Base-by-base conservation (phyloP, 1,140 invertebrate species). In the Hypsibius dujardini region DNA sequence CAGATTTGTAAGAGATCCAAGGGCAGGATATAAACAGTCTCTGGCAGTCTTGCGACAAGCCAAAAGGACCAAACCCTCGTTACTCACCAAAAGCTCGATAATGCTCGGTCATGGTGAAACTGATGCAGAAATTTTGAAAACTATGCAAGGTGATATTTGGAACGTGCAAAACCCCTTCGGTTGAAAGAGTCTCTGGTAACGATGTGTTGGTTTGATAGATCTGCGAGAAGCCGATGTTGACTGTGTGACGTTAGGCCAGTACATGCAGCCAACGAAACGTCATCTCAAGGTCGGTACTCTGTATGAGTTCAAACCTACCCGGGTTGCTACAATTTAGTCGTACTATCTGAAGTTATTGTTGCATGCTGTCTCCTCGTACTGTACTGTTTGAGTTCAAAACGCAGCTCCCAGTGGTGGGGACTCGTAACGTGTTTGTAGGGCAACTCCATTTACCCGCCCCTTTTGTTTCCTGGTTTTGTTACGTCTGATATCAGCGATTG, bases 101-200 rank as follows among this genome's bases (percentile, higher is more conserved):
- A 99, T 99, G 96, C 81, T 99, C 15, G 96, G 95, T 2, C 81
- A 98, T 1, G 95, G 95, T 0, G 96, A 99, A 83, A 90, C 86
- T 1, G 93, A 98, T 77, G 85, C 87, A 71, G 86, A 97, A 84
- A 82, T 98, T 3, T 82, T 87, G 76, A 85, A 90, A 81, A 91
- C 92, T 3, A 84, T 97, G 83, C 84, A 84, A 81, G 86, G 85
- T 86, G 75, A 67, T 12, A 56, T 56, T 56, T 12, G 50, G 1
- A 72, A 72, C 46, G 42, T 69, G 7, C 40, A 69, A 12, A 42
- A 69, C 40, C 7, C 40, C 0, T 7, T 69, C 15, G 7, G 46
- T 12, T 69, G 7, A 42, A 69, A 7, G 7, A 28, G 15, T 40
- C 14, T 47, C 14, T 47, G 42, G 7, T 50, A 74, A 75, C 73